Conservation (phyloP, 1,140 invertebrate species). For the Macrobrachium rosenbergii region DNA sequence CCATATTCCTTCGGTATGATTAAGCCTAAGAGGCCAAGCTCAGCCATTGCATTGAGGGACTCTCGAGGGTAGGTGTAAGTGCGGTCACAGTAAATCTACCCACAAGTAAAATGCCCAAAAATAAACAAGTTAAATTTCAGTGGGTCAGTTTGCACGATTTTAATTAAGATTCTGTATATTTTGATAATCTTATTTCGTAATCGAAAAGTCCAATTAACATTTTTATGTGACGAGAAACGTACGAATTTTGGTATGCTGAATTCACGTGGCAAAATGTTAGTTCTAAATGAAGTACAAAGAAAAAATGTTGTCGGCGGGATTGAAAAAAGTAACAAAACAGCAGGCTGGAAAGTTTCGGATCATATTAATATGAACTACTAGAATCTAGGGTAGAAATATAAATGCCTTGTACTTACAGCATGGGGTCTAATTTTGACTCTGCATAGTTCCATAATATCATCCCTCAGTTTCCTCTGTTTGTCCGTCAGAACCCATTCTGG, state of each 20-base stretch:
- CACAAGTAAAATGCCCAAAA: background rate
- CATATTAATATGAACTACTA: background rate
- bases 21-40: conserved; percentile 56
- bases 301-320: too few relatives aligned
- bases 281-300: too few relatives aligned
- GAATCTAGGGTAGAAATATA: background rate
- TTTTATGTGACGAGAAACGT: too few relatives aligned
- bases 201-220: too few relatives aligned
- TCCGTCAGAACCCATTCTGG: conserved; percentile 58
- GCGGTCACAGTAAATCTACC: conserved; percentile 45
- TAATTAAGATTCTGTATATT: too few relatives aligned
- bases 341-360: too few relatives aligned
- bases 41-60: conserved; percentile 53
- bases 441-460: conserved; percentile 56
- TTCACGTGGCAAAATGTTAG: too few relatives aligned
- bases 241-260: too few relatives aligned
- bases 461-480: conserved; percentile 48
- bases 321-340: too few relatives aligned
- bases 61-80: conserved; percentile 43
- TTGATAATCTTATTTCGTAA: too few relatives aligned
- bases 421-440: conserved; percentile 46
- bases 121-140: background rate
- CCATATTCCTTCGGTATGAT: conserved; percentile 58
- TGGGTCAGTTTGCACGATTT: too few relatives aligned
- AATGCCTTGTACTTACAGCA: conserved; percentile 32